Evolutionary conservation across 2,797 vertebrate genomes (phyloP).

Genomic region (Babyrousa celebensis): DNA sequence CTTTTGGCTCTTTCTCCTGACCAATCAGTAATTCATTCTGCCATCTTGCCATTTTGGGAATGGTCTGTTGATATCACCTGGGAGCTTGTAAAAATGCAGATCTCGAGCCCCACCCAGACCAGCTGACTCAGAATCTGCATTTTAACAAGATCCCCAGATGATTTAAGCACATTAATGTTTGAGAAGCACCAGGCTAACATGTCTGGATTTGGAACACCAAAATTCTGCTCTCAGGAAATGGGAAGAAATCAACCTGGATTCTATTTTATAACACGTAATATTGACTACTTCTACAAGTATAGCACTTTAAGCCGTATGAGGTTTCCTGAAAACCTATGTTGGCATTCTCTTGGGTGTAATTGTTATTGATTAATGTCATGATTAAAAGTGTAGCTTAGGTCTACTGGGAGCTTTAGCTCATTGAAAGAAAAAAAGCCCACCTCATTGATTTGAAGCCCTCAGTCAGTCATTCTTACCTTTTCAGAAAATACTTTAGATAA

Average conservation of each 20-base stretch:
- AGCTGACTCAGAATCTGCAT: background rate
- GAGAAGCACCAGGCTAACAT: background rate
- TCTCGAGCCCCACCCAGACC: background rate
- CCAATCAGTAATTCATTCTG: background rate
- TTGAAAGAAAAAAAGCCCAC: conserved; percentile 35
- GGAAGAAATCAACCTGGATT: conserved; percentile 66
- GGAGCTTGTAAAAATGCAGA: conserved; percentile 1
- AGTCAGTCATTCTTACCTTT: conserved; percentile 80
- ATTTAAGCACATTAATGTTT: conserved; percentile 2
- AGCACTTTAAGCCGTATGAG: conserved; percentile 80
- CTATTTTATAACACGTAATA: conserved; percentile 73
- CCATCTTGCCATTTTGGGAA: background rate
- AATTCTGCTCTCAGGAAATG: conserved; percentile 60
- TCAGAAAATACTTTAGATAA: conserved; percentile 80
- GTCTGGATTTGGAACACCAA: background rate
- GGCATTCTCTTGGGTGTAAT: conserved; percentile 75
- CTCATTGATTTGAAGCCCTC: conserved; percentile 77
- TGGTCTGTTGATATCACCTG: background rate
- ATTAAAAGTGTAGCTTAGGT: conserved; percentile 74
- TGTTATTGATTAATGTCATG: conserved; percentile 82
- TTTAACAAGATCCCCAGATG: conserved; percentile 37
- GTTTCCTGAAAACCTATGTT: conserved; percentile 73
- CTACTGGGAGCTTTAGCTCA: conserved; percentile 78
- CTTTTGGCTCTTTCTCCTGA: conserved; percentile 1
- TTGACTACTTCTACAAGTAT: conserved; percentile 74